These are phyloP conservation scores for Nematopogon swammerdamellus DNA, from an alignment of 2,888 invertebrate species.

Conservation along the genomic window DNA sequence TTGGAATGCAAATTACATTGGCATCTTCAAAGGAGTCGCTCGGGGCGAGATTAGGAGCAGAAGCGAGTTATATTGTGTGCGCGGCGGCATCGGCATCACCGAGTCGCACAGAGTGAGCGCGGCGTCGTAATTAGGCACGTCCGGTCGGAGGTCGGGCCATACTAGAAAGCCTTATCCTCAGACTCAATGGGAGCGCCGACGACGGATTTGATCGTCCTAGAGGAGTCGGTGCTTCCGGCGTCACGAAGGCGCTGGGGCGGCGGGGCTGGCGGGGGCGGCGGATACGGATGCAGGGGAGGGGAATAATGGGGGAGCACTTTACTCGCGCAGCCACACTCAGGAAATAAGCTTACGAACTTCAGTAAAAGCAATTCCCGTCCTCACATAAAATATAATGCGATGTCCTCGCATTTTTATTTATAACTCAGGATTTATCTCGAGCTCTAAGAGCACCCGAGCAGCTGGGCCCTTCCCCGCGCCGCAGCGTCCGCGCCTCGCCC, in stretches of 20 bases:
- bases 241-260: not conserved
- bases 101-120: too few species aligned
- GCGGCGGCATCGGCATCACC: too few species aligned
- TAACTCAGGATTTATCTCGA: constrained; percentile 27
- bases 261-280: not conserved
- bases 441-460: too few species aligned
- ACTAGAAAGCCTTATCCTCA: not conserved
- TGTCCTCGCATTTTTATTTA: constrained; percentile 48
- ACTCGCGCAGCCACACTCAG: constrained; percentile 45
- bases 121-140: not conserved
- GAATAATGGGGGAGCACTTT: constrained; percentile 52
- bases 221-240: not conserved
- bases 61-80: too few species aligned
- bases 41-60: too few species aligned
- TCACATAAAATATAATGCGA: constrained; percentile 49
- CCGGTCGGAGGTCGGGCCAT: not conserved
- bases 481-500: too few species aligned
- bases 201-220: not conserved
- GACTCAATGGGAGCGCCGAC: not conserved
- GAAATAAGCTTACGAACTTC: constrained; percentile 56
- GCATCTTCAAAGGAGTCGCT: too few species aligned
- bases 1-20: too few species aligned
- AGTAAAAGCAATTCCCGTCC: constrained; percentile 51
- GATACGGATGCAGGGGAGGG: not conserved
- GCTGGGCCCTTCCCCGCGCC: too few species aligned